Conservation (phyloP, 2,113 vertebrate species). For the Paedocypris sp. region DNA sequence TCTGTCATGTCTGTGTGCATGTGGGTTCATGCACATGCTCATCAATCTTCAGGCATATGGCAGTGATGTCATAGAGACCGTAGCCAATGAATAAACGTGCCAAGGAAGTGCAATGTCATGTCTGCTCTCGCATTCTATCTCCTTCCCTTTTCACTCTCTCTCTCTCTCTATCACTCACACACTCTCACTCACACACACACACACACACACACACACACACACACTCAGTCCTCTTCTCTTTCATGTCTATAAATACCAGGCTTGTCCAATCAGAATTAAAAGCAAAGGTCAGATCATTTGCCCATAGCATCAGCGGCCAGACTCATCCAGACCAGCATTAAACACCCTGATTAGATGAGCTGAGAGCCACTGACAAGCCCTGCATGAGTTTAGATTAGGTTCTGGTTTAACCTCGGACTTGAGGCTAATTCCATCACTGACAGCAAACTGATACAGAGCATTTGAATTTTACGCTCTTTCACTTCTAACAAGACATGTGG, state of each 20-base stretch:
- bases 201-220: too few species aligned
- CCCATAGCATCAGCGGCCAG: neutral
- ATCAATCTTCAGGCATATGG: slow-evolving; percentile 19
- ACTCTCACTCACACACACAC: too few species aligned
- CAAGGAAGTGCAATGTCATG: slow-evolving; percentile 10
- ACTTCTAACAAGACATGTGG: too few species aligned
- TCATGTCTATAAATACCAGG: neutral
- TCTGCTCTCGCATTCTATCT: neutral
- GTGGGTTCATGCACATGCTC: slow-evolving; percentile 4
- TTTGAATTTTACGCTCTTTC: too few species aligned
- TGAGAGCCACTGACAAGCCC: too few species aligned
- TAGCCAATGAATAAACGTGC: slow-evolving; percentile 11
- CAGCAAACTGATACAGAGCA: too few species aligned
- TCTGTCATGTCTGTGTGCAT: neutral
- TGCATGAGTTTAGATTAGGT: too few species aligned
- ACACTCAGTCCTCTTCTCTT: too few species aligned
- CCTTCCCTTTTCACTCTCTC: too few species aligned
- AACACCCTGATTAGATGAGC: neutral
- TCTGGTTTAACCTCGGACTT: too few species aligned
- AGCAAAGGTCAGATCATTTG: slow-evolving; percentile 27
- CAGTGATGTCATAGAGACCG: neutral
- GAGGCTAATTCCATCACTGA: too few species aligned
- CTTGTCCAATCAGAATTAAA: slow-evolving; percentile 24
- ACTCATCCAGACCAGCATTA: slow-evolving; percentile 10
- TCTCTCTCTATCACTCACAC: too few species aligned